These are phyloP conservation scores for Okapia johnstoni DNA, from an alignment of 2,113 vertebrate species.

Conservation along the genomic window DNA sequence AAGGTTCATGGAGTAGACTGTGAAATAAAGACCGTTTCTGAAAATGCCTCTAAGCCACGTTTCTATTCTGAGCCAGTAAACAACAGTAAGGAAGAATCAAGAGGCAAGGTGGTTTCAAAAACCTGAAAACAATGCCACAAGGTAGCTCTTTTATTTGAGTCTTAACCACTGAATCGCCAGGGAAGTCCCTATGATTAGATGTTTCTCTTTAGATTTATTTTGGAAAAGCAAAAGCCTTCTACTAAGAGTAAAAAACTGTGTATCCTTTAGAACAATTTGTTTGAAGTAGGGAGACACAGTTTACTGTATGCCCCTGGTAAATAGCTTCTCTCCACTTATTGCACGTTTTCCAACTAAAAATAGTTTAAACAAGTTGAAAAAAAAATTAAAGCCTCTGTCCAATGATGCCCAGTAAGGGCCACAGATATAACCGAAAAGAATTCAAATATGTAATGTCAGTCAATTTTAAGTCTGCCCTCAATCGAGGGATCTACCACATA, in stretches of 20 bases:
- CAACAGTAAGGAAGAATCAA: not conserved
- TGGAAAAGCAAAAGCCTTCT: constrained; percentile 13
- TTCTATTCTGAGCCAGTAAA: not conserved
- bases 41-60: not conserved
- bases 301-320: not conserved
- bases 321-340: not conserved
- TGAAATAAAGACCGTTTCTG: constrained; percentile 20
- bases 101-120: not conserved
- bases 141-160: not conserved
- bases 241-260: not conserved
- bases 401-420: not conserved
- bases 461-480: not conserved
- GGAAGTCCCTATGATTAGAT: not conserved
- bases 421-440: not conserved
- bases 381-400: not conserved
- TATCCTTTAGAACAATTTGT: not conserved
- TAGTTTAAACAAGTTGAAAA: constrained; percentile 9
- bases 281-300: constrained; percentile 3
- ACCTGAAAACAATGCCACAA: not conserved
- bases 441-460: not conserved
- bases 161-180: not conserved
- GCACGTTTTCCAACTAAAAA: constrained; percentile 16
- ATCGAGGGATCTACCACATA: not conserved
- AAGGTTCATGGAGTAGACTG: not conserved
- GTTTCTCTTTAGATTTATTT: not conserved